These are phyloP conservation scores for Hydriomena furcata DNA, from an alignment of 2,888 invertebrate species.

Conservation along the genomic window DNA sequence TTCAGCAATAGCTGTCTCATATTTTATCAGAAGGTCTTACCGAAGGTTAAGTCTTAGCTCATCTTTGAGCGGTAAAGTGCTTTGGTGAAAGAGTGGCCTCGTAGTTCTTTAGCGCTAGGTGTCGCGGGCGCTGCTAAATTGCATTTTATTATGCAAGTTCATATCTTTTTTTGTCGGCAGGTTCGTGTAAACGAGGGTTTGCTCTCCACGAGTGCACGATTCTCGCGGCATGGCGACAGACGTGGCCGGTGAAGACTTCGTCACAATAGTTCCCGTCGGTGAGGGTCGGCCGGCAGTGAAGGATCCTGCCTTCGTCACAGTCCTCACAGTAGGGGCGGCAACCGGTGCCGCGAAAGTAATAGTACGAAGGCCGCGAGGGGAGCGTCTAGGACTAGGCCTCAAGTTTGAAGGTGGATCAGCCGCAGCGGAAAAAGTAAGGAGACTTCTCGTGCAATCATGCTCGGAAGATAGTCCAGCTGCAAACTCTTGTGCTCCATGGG, in stretches of 20 bases:
- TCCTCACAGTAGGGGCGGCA: slow-evolving; percentile 81
- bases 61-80: slow-evolving; percentile 59
- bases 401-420: slow-evolving; percentile 96
- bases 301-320: slow-evolving; percentile 83
- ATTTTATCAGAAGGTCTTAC: slow-evolving; percentile 12
- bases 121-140: slow-evolving; percentile 56
- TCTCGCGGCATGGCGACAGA: slow-evolving; percentile 77
- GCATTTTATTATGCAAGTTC: slow-evolving; percentile 69
- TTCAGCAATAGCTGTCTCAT: not conserved
- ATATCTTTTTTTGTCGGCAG: slow-evolving; percentile 73
- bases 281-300: slow-evolving; percentile 63
- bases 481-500: slow-evolving; percentile 92
- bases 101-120: slow-evolving; percentile 60
- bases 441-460: slow-evolving; percentile 94
- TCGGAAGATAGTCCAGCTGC: slow-evolving; percentile 94
- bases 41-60: slow-evolving; percentile 37
- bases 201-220: slow-evolving; percentile 58
- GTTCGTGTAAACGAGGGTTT: slow-evolving; percentile 58
- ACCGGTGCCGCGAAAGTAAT: slow-evolving; percentile 88
- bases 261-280: slow-evolving; percentile 84
- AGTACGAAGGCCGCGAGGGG: slow-evolving; percentile 93
- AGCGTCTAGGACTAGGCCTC: slow-evolving; percentile 94
- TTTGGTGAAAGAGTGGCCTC: slow-evolving; percentile 74
- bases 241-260: slow-evolving; percentile 77
- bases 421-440: slow-evolving; percentile 90